Conservation (phyloP, 92 coral and sea anemone species). For the Phenganax subtilis region DNA sequence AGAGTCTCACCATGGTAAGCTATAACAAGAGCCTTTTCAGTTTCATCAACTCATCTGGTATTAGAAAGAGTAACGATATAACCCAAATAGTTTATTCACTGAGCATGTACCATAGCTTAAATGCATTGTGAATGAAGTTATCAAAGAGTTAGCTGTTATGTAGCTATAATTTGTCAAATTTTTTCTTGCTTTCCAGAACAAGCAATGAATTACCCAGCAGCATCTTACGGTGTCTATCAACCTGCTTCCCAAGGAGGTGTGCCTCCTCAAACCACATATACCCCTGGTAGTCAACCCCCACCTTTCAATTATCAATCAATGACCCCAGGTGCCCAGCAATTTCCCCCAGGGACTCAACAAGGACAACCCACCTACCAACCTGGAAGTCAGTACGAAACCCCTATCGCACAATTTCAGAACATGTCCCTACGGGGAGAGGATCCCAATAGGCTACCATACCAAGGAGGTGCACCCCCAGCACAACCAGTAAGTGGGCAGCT, state of each 20-base stretch:
- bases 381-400: conserved; percentile 36
- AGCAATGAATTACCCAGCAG: conserved; percentile 40
- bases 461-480: conserved; percentile 22
- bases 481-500: neutral
- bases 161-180: neutral
- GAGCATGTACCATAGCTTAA: neutral
- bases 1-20: too few species aligned
- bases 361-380: conserved; percentile 22
- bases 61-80: too few species aligned
- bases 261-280: conserved; percentile 22
- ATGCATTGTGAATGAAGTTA: neutral
- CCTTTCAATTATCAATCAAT: conserved; percentile 42
- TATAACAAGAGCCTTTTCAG: too few species aligned
- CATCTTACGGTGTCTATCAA: conserved; percentile 36
- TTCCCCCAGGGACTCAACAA: conserved; percentile 41
- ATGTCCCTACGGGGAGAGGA: conserved; percentile 20
- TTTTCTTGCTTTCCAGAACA: conserved; percentile 17
- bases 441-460: neutral
- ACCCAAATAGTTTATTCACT: neutral
- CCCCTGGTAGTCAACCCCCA: conserved; percentile 43
- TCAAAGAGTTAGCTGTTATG: neutral
- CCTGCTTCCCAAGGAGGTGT: conserved; percentile 44
- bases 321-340: conserved; percentile 38
- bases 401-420: conserved; percentile 20
- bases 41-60: too few species aligned